phyloP scores from a whole-genome alignment of 2,888 invertebrate genomes.

The Bedellia somnulentella region DNA sequence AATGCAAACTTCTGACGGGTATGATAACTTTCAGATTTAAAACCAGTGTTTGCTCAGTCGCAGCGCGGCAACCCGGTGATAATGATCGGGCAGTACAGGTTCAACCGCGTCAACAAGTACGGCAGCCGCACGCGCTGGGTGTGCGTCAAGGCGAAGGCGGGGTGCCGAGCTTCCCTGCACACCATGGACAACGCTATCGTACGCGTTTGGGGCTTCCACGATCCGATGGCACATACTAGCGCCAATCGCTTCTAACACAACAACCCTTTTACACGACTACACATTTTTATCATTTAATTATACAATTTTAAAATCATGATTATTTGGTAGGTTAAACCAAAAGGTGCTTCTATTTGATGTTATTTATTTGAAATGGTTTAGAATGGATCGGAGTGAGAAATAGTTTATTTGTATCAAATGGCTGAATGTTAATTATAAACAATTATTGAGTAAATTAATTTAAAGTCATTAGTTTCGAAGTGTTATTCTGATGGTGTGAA shows the following conservation, averaged over 20 bases:
- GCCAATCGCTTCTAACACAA: slow-evolving; percentile 35
- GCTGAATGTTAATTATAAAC: too few relatives aligned
- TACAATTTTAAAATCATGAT: too few relatives aligned
- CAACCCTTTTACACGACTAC: slow-evolving; percentile 1
- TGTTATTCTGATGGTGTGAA: too few relatives aligned
- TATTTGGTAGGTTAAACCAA: too few relatives aligned
- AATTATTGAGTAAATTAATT: too few relatives aligned
- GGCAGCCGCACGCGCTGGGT: slow-evolving; percentile 48
- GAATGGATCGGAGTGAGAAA: too few relatives aligned
- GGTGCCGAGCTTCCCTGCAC: slow-evolving; percentile 45
- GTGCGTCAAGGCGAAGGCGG: slow-evolving; percentile 49
- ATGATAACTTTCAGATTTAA: slow-evolving; percentile 33
- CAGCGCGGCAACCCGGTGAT: slow-evolving; percentile 52
- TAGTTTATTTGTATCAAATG: too few relatives aligned
- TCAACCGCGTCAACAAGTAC: slow-evolving; percentile 48
- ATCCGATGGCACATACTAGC: slow-evolving; percentile 43
- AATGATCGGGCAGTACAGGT: slow-evolving; percentile 51
- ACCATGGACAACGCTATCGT: slow-evolving; percentile 52
- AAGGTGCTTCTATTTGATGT: too few relatives aligned
- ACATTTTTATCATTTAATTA: too few relatives aligned
- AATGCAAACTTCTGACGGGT: too few relatives aligned
- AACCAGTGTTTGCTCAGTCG: slow-evolving; percentile 46
- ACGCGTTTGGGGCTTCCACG: slow-evolving; percentile 49
- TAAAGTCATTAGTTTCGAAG: too few relatives aligned
- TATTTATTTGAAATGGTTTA: too few relatives aligned